Conservation (phyloP, 2,888 invertebrate genomes). For the Napeogenes inachia region DNA sequence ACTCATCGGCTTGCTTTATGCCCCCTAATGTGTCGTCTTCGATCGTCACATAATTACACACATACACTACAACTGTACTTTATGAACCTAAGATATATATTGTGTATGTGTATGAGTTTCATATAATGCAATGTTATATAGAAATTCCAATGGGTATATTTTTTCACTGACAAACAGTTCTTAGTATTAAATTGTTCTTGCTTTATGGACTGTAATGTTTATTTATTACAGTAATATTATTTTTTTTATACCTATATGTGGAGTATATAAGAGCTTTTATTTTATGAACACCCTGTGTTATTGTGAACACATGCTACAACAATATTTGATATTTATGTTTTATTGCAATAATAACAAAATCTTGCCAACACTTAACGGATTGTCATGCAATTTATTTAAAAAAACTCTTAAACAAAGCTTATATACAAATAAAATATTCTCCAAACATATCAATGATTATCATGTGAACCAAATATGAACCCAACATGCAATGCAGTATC, state of each 20-base stretch:
- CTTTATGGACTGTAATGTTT: slow-evolving; percentile 49
- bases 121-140: not conserved
- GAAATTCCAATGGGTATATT: slow-evolving; percentile 15
- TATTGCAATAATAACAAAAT: too few species aligned
- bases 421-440: too few species aligned
- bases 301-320: slow-evolving; percentile 41
- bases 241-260: slow-evolving; percentile 44
- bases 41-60: slow-evolving; percentile 19
- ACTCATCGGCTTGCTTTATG: slow-evolving; percentile 49
- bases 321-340: slow-evolving; percentile 27
- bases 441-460: not conserved
- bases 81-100: not conserved
- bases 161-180: slow-evolving; percentile 34
- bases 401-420: too few species aligned
- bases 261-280: slow-evolving; percentile 43
- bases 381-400: too few species aligned
- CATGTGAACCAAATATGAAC: not conserved
- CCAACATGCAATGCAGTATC: slow-evolving; percentile 6
- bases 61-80: slow-evolving; percentile 5
- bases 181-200: slow-evolving; percentile 40
- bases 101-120: too few species aligned
- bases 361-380: too few species aligned
- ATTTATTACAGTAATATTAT: slow-evolving; percentile 53
- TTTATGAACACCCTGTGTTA: slow-evolving; percentile 42
- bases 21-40: slow-evolving; percentile 43